Base-by-base conservation (phyloP, 2,113 vertebrate genomes). In the Guaruba guarouba region DNA sequence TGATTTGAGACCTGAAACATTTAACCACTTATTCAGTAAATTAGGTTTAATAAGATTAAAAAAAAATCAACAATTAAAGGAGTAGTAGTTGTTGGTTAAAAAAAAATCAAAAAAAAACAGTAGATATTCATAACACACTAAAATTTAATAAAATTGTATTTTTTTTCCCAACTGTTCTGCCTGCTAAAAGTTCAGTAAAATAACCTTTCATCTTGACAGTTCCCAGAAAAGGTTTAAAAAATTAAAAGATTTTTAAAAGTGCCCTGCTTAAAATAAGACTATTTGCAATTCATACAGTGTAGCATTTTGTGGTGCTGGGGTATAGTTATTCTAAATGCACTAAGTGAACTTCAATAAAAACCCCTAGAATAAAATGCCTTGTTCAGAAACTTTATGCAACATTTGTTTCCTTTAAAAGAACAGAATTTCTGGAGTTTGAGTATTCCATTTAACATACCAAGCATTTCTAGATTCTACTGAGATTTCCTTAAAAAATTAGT, bases 341-440 rank as follows among this genome's bases (percentile, higher is more conserved):
- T 17, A 18, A 37, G 11, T 41, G 48, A 35, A 68, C 5, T 24
- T 81, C 20, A 69, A 13, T 25, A 59, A 54, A 43, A 80, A 17
- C 41, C 49, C 11, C 18, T n/a, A 28, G 8, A 82, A 46, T 22
- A 43, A 75, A 82, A 52, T 24, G 6, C 6, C 89, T 83, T 90
- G 43, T 91, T 95, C 75, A 91, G 78, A 92, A 95, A 66, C 2
- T 64, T 71, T 90, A 95, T 92, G 81, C 88, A 96, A 94, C 52
- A 78, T 83, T 92, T 55, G 9, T 80, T 96, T 92, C 59, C 66
- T 86, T 62, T 48, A 66, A 87, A 97, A 93, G 37, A 96, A 63
- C 20, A 48, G 27, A 54, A 59, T 75, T 23, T 43, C 12, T 33
- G 37, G 9, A 7, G 25, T 61, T 46, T 59, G 35, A 44, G 3